Evolutionary conservation across 2,888 invertebrate genomes (phyloP).

Genomic region (Synergus umbraculus): DNA sequence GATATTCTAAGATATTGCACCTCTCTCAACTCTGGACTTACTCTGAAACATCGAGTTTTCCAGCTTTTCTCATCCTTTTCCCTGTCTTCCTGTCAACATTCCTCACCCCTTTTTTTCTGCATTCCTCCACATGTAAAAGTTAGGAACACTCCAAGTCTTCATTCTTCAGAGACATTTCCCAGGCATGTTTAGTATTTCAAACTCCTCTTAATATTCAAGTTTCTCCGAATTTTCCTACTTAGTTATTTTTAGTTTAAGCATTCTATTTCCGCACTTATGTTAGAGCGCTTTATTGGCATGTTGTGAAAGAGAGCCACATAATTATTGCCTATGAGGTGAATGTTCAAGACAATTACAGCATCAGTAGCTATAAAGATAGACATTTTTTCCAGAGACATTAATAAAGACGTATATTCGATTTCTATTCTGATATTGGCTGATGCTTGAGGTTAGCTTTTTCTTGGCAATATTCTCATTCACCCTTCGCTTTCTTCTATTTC

Average conservation of each 20-base stretch:
- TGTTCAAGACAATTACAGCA: not conserved
- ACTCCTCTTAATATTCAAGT: not conserved
- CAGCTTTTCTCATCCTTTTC: slow-evolving; percentile 7
- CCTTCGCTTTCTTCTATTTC: slow-evolving; percentile 30
- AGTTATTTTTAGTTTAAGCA: not conserved
- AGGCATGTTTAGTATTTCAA: not conserved
- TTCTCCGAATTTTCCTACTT: not conserved
- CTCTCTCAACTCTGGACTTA: slow-evolving; percentile 4
- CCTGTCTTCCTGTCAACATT: not conserved
- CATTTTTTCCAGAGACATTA: not conserved
- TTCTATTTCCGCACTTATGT: not conserved
- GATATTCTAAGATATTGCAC: slow-evolving; percentile 33
- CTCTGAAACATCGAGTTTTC: slow-evolving; percentile 7
- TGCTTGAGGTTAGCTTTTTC: slow-evolving; percentile 28
- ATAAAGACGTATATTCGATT: slow-evolving; percentile 22
- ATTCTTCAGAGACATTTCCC: not conserved
- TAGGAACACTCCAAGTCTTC: not conserved
- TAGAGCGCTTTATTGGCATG: not conserved
- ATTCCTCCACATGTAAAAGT: not conserved
- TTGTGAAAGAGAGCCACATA: not conserved
- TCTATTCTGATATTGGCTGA: not conserved
- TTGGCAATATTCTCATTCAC: slow-evolving; percentile 33
- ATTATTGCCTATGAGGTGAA: not conserved
- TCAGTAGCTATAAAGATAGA: no score
- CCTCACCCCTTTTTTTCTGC: not conserved